phyloP scores from a whole-genome alignment of 37 sponge, comb jelly and placozoan genomes.

The Eunapius fragilis region DNA sequence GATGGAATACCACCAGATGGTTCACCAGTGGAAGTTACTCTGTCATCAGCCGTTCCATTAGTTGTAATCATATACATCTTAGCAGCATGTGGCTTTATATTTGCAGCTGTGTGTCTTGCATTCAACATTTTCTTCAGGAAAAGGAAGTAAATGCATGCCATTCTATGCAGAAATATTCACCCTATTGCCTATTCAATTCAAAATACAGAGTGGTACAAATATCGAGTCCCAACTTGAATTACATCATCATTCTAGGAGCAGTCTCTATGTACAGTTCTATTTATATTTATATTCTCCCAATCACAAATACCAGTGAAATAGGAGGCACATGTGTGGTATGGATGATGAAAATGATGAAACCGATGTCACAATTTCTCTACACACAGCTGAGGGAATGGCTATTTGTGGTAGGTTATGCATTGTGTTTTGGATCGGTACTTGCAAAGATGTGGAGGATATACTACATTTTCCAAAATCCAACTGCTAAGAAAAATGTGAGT shows the following conservation, averaged over 20 bases:
- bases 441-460: slow-evolving; percentile 50
- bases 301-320: neutral
- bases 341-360: no score
- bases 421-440: slow-evolving; percentile 40
- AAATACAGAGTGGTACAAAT: slow-evolving; percentile 23
- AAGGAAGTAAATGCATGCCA: neutral
- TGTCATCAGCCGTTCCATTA: neutral
- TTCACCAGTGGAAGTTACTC: neutral
- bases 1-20: slow-evolving; percentile 32
- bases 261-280: slow-evolving; percentile 1
- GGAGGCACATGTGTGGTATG: neutral
- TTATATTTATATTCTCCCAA: slow-evolving; percentile 1
- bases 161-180: neutral
- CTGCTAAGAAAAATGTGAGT: slow-evolving; percentile 42
- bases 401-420: slow-evolving; percentile 16
- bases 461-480: slow-evolving; percentile 57
- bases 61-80: slow-evolving; percentile 4
- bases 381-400: slow-evolving; percentile 9
- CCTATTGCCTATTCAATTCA: neutral
- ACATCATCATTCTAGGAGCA: slow-evolving; percentile 13
- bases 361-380: no score
- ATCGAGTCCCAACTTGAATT: slow-evolving; percentile 33
- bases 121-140: slow-evolving; percentile 34
- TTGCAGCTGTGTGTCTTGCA: slow-evolving; percentile 19
- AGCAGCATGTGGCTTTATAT: slow-evolving; percentile 3